These are phyloP conservation scores for Desmodus rotundus DNA, from an alignment of 2,113 vertebrate genomes.

Conservation along the genomic window DNA sequence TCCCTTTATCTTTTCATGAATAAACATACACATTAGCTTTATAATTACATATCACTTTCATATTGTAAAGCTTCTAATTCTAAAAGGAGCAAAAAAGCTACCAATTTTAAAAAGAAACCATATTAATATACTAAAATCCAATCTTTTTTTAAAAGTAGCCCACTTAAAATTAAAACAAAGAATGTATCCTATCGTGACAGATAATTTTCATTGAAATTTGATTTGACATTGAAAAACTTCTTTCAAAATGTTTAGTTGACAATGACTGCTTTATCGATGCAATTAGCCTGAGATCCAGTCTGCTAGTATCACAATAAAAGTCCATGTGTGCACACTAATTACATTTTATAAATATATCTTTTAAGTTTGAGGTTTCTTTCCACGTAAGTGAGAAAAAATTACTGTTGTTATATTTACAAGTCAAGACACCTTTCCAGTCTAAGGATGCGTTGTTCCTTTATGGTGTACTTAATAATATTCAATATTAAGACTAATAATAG, in stretches of 20 bases:
- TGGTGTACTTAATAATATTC: background rate
- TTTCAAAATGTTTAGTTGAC: background rate
- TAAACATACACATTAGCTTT: constrained; percentile 14
- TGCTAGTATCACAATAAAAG: constrained; percentile 23
- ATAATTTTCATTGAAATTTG: background rate
- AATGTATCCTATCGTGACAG: background rate
- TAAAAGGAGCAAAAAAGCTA: background rate
- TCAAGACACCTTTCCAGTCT: background rate
- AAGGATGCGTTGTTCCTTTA: background rate
- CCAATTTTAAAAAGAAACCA: background rate
- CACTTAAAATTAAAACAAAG: constrained; percentile 24
- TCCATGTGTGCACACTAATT: background rate
- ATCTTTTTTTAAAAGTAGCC: background rate
- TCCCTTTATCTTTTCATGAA: constrained; percentile 28
- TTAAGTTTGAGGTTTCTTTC: background rate
- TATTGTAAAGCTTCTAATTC: constrained; percentile 1
- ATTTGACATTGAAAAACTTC: background rate
- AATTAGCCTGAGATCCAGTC: background rate
- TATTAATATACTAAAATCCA: background rate
- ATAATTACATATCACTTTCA: constrained; percentile 14
- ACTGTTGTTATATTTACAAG: background rate
- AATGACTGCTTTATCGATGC: background rate
- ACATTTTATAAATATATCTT: background rate
- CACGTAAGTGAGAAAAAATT: background rate
- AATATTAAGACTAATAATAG: background rate